Evolutionary conservation across 2,888 invertebrate species (phyloP).

Genomic region (Patella depressa): DNA sequence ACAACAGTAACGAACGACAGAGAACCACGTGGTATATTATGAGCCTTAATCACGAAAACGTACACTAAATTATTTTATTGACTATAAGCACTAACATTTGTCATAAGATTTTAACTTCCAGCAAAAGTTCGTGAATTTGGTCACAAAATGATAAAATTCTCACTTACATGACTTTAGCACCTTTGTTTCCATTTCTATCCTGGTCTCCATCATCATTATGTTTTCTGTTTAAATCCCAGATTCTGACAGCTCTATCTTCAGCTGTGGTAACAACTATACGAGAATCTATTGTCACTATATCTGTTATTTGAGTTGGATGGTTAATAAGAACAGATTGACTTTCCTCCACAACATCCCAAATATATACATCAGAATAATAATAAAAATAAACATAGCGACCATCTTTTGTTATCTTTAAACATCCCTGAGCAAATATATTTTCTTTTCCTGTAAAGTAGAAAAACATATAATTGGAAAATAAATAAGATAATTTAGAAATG

Average conservation of each 20-base stretch:
- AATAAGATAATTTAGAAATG: too few species aligned
- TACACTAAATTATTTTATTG: too few species aligned
- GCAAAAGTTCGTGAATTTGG: too few species aligned
- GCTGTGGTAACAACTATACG: conserved; percentile 33
- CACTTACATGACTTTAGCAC: background rate
- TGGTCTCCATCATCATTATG: background rate
- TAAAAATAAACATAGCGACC: background rate
- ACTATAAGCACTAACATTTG: too few species aligned
- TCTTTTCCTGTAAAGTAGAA: background rate
- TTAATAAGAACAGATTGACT: background rate
- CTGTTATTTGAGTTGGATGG: conserved; percentile 19
- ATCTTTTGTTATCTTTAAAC: background rate
- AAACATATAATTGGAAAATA: too few species aligned
- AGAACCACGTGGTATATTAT: too few species aligned
- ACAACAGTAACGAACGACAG: too few species aligned
- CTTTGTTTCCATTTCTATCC: background rate
- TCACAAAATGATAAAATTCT: too few species aligned
- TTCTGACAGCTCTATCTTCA: conserved; percentile 37
- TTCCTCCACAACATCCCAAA: background rate
- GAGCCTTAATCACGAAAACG: too few species aligned
- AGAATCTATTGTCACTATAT: conserved; percentile 20
- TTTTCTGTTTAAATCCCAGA: conserved; percentile 34
- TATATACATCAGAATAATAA: conserved; percentile 5
- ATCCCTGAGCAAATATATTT: conserved; percentile 6
- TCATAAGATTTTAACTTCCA: too few species aligned